A percentile compares a stretch with the other conserved stretches of the same genome.
These are phyloP conservation scores for Fragum sueziense DNA, from an alignment of 2,888 invertebrate species.

Conservation along the genomic window DNA sequence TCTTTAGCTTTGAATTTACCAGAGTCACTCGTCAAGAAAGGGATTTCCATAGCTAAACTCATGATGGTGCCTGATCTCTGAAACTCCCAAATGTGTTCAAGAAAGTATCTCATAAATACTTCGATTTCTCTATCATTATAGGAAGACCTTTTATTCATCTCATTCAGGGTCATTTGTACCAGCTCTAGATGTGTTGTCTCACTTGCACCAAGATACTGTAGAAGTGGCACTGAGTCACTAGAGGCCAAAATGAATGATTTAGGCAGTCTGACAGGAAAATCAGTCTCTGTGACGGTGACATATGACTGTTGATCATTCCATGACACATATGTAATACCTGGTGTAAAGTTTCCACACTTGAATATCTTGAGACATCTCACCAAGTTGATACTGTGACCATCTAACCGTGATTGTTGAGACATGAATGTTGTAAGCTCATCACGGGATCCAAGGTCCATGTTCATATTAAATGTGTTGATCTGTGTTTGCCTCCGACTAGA, in stretches of 20 bases:
- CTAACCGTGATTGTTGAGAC: neutral
- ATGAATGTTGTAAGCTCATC: neutral
- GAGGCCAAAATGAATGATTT: neutral
- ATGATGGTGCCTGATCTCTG: neutral
- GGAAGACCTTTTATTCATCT: neutral
- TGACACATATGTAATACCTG: neutral
- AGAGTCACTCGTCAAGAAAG: neutral
- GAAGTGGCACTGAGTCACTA: neutral
- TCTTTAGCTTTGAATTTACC: slow-evolving; percentile 30
- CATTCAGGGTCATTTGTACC: neutral
- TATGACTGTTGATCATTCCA: neutral
- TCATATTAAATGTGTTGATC: neutral
- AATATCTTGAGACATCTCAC: neutral
- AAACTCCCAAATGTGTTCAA: slow-evolving; percentile 18
- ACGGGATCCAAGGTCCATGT: no score
- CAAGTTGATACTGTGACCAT: neutral
- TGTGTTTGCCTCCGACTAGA: neutral
- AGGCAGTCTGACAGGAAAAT: slow-evolving; percentile 11
- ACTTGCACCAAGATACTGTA: slow-evolving; percentile 11
- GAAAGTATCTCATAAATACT: slow-evolving; percentile 41
- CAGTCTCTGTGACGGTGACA: neutral
- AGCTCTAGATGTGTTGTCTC: neutral
- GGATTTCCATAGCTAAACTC: slow-evolving; percentile 21
- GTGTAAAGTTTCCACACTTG: neutral
- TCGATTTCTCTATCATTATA: slow-evolving; percentile 18